Evolutionary conservation across 2,888 invertebrate genomes (phyloP).

Genomic region (Augiades crinisus): DNA sequence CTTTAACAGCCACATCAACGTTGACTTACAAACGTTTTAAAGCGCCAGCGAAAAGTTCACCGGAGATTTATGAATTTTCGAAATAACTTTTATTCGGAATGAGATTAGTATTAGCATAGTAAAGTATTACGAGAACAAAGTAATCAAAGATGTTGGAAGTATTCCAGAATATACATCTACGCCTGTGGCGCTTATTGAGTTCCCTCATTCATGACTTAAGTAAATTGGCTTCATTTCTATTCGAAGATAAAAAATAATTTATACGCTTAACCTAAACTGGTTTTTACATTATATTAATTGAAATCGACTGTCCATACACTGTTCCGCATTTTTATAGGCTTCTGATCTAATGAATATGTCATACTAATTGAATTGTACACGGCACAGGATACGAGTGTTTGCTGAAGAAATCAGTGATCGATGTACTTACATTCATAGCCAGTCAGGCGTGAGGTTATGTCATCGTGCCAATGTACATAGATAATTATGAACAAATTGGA

Average conservation of each 20-base stretch:
- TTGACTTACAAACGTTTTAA: constrained; percentile 25
- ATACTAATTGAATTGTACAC: constrained; percentile 8
- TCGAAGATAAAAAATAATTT: not conserved
- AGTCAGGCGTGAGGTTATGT: constrained; percentile 12
- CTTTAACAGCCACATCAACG: constrained; percentile 33
- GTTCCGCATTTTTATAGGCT: constrained; percentile 13
- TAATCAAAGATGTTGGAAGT: constrained; percentile 51
- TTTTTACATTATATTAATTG: constrained; percentile 1
- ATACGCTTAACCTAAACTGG: not conserved
- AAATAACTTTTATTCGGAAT: not conserved
- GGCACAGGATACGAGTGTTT: constrained; percentile 12
- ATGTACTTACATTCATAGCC: constrained; percentile 38
- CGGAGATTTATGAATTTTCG: not conserved
- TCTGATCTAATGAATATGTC: constrained; percentile 16
- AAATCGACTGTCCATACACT: not conserved
- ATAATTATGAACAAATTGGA: constrained; percentile 5
- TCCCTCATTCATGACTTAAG: constrained; percentile 50
- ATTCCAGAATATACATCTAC: constrained; percentile 42
- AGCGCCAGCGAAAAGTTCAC: not conserved
- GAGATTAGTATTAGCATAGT: constrained; percentile 34
- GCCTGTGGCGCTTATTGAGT: constrained; percentile 48
- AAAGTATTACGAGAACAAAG: constrained; percentile 58
- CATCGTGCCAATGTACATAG: constrained; percentile 2
- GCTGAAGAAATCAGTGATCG: constrained; percentile 35
- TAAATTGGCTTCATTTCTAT: constrained; percentile 18